Conservation (phyloP, 2,113 vertebrate genomes). For the Ploceus nigricollis region DNA sequence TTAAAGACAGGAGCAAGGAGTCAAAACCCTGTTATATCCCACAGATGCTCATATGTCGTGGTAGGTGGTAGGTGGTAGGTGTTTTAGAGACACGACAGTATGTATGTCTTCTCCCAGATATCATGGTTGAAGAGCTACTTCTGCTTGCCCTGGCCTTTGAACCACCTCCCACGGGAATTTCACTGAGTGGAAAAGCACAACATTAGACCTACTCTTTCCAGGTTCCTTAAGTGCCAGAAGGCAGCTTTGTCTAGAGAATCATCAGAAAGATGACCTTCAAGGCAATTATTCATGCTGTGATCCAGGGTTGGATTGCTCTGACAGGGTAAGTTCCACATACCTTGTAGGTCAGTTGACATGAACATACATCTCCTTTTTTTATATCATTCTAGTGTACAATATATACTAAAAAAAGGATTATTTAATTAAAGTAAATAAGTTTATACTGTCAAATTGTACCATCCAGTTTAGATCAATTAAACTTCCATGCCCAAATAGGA, state of each 20-base stretch:
- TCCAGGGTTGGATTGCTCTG: background rate
- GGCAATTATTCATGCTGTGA: rapidly evolving
- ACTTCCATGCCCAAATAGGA: background rate
- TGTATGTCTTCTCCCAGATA: background rate
- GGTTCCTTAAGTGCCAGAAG: background rate
- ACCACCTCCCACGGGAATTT: background rate
- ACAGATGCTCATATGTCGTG: background rate
- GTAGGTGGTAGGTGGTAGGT: background rate
- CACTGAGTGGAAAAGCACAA: background rate
- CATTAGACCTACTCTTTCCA: background rate
- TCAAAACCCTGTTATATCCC: background rate
- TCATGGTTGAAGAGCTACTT: background rate
- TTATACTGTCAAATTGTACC: background rate
- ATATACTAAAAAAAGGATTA: background rate
- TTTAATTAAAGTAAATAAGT: background rate
- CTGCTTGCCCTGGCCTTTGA: background rate
- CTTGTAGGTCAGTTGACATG: background rate
- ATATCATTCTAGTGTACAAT: background rate
- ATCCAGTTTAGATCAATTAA: background rate
- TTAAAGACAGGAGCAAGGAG: background rate
- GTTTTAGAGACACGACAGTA: background rate
- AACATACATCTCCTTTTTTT: background rate
- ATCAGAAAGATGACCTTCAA: background rate
- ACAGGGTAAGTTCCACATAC: background rate
- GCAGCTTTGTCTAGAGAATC: background rate